Evolutionary conservation across 2,113 vertebrate genomes (phyloP).

Genomic region (Amphiprion percula): DNA sequence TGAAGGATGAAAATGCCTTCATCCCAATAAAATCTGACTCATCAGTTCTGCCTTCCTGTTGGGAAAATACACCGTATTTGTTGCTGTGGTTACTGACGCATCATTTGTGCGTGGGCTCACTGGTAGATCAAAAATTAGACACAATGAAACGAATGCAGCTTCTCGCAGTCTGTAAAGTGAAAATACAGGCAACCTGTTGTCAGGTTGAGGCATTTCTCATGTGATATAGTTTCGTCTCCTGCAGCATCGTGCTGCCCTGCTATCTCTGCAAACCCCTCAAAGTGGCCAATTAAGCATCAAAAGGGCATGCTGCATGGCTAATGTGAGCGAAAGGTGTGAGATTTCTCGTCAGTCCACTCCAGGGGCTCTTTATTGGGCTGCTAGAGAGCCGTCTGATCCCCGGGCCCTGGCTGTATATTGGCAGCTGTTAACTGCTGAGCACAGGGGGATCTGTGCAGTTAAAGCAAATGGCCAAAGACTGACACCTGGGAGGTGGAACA

Average conservation of each 20-base stretch:
- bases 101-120: not conserved
- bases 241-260: slow-evolving; percentile 37
- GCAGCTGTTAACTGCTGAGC: slow-evolving; percentile 85
- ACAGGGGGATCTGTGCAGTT: slow-evolving; percentile 73
- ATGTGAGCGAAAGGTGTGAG: slow-evolving; percentile 87
- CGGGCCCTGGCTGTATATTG: slow-evolving; percentile 85
- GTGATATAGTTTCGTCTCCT: slow-evolving; percentile 16
- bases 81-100: not conserved
- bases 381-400: slow-evolving; percentile 84
- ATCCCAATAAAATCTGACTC: not conserved
- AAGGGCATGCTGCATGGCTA: slow-evolving; percentile 85
- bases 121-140: no score
- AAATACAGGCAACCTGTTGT: not conserved
- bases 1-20: not conserved
- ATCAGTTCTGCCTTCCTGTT: not conserved
- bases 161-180: not conserved
- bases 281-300: slow-evolving; percentile 87
- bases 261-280: slow-evolving; percentile 70
- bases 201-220: slow-evolving; percentile 19
- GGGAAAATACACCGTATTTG: not conserved
- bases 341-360: slow-evolving; percentile 85
- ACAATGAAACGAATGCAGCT: not conserved
- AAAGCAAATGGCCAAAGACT: slow-evolving; percentile 84
- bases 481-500: slow-evolving; percentile 69
- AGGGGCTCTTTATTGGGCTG: slow-evolving; percentile 83